Evolutionary conservation across 2,888 invertebrate genomes (phyloP).

Genomic region (Dusona sp.): DNA sequence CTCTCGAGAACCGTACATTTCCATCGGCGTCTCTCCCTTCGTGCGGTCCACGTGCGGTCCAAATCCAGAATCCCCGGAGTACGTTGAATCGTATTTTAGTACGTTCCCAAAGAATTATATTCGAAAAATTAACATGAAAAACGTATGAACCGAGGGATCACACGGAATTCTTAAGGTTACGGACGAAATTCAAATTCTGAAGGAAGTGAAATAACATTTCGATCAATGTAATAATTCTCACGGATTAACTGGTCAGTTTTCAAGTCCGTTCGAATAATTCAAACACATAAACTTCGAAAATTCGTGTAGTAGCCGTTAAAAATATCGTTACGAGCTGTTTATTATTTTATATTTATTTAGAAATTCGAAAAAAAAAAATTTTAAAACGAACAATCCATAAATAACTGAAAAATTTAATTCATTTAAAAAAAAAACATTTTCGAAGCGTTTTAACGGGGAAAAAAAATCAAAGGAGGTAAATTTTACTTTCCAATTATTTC

Average conservation of each 20-base stretch:
- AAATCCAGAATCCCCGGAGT: neutral
- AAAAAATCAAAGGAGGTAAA: neutral
- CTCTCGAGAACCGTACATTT: neutral
- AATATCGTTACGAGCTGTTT: neutral
- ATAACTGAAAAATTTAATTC: neutral
- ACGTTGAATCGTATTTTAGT: slow-evolving; percentile 4
- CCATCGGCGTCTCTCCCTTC: neutral
- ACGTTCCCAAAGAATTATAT: neutral
- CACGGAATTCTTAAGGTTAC: neutral
- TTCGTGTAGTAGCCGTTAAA: neutral
- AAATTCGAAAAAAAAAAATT: too few relatives aligned
- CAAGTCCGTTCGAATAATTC: neutral
- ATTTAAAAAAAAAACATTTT: neutral
- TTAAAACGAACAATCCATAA: neutral
- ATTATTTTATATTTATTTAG: too few relatives aligned
- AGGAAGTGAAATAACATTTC: neutral
- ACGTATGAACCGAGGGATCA: neutral
- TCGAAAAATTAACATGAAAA: neutral
- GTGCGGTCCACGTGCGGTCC: neutral
- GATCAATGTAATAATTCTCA: neutral
- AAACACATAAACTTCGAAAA: neutral
- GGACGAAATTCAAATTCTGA: neutral
- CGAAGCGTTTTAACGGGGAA: neutral
- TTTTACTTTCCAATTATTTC: neutral
- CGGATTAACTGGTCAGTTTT: neutral